These are phyloP conservation scores for Prionace glauca DNA, from an alignment of 2,797 vertebrate species.

Conservation along the genomic window DNA sequence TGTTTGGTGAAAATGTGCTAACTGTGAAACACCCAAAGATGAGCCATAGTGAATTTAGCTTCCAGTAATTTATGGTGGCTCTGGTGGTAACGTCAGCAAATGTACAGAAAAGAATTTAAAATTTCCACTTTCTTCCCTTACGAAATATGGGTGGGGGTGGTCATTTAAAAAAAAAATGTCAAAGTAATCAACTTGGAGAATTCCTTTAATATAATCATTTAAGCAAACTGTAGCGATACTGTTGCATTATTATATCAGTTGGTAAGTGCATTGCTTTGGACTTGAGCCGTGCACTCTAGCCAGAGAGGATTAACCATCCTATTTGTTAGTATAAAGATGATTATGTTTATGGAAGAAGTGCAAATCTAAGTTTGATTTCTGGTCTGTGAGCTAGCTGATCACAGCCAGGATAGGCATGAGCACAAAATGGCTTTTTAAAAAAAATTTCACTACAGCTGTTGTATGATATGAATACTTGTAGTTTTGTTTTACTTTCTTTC, in stretches of 20 bases:
- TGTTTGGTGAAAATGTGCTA: not conserved
- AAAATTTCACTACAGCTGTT: not conserved
- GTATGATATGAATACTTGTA: not conserved
- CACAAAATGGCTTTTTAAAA: not conserved
- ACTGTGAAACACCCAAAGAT: not conserved
- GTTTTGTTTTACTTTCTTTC: not conserved
- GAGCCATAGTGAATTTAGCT: not conserved
- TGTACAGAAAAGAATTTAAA: not conserved
- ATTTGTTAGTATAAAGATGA: no score
- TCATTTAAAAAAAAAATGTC: not conserved
- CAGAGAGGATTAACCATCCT: no score
- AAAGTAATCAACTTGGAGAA: not conserved
- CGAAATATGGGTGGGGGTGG: not conserved
- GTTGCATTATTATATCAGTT: not conserved
- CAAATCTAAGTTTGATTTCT: not conserved
- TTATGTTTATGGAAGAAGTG: not conserved
- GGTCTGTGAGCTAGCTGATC: not conserved
- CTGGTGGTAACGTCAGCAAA: not conserved
- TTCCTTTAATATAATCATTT: not conserved
- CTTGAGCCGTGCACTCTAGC: not conserved
- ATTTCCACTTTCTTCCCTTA: not conserved
- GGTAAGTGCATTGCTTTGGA: not conserved
- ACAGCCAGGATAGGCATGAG: not conserved
- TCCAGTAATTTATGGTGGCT: not conserved
- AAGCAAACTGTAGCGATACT: not conserved